phyloP scores from a whole-genome alignment of 2,888 invertebrate species.

The Beris chalybata region DNA sequence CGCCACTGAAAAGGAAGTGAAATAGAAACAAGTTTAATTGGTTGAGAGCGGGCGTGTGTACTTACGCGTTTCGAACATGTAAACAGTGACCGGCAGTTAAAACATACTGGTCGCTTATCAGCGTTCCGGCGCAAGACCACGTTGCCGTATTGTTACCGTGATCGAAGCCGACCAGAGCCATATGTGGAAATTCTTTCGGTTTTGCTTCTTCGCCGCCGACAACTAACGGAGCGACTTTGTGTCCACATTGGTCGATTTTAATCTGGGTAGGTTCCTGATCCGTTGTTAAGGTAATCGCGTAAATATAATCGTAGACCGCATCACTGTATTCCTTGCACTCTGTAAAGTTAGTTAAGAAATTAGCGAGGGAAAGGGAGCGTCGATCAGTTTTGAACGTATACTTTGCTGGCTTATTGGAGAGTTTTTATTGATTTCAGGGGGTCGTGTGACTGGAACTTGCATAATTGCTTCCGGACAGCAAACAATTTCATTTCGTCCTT shows the following conservation, averaged over 20 bases:
- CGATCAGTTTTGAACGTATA: not conserved
- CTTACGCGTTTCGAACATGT: not conserved
- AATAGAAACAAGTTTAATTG: too few relatives aligned
- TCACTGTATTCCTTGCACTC: constrained; percentile 36
- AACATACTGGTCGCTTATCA: constrained; percentile 22
- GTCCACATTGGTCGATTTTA: constrained; percentile 40
- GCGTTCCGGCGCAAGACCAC: constrained; percentile 22
- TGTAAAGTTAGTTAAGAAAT: not conserved
- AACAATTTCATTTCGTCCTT: constrained; percentile 41
- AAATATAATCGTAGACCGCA: constrained; percentile 30
- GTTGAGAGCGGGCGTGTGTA: not conserved
- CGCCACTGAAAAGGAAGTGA: constrained; percentile 42
- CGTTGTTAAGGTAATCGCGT: too few relatives aligned
- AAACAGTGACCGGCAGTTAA: constrained; percentile 22
- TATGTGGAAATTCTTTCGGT: constrained; percentile 51
- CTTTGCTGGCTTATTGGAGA: constrained; percentile 13
- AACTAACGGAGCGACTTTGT: constrained; percentile 55
- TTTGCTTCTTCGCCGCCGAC: constrained; percentile 46
- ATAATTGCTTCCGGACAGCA: constrained; percentile 41
- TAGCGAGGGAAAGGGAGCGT: not conserved
- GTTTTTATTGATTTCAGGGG: not conserved
- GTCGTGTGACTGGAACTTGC: not conserved
- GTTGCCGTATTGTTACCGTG: not conserved
- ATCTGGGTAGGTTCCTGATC: not conserved
- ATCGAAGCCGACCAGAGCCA: constrained; percentile 45